phyloP scores from a whole-genome alignment of 2,797 vertebrate genomes.

The Tiaroga cobitis region DNA sequence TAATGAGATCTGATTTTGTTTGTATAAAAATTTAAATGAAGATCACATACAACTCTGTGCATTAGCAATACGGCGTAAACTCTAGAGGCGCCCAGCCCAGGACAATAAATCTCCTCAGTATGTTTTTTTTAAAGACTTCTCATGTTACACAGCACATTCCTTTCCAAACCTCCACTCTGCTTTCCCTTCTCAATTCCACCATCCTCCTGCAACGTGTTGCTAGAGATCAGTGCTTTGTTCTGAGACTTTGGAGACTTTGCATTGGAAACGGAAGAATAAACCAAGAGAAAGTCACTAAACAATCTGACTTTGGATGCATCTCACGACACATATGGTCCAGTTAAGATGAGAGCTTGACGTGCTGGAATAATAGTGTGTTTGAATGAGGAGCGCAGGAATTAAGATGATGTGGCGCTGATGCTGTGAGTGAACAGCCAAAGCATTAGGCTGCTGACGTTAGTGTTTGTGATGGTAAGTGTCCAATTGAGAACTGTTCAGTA shows the following conservation, averaged over 20 bases:
- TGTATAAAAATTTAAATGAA: not conserved
- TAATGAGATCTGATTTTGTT: not conserved
- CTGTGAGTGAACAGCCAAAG: not conserved
- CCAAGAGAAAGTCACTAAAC: not conserved
- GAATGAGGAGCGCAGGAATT: conserved; percentile 53
- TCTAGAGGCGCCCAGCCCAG: not conserved
- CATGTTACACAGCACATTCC: conserved; percentile 47
- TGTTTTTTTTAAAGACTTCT: conserved; percentile 37
- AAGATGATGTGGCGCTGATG: conserved; percentile 62
- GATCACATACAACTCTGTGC: not conserved
- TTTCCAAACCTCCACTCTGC: conserved; percentile 38
- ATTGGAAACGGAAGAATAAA: not conserved
- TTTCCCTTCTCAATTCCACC: conserved; percentile 30
- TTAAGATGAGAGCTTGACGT: not conserved
- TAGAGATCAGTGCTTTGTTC: conserved; percentile 42
- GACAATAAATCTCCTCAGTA: conserved; percentile 27
- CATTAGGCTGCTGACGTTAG: not conserved
- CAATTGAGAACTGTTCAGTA: not conserved
- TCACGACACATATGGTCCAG: not conserved
- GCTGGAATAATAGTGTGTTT: conserved; percentile 19
- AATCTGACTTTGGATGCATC: conserved; percentile 13
- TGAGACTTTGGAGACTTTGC: conserved; percentile 21
- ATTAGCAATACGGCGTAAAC: not conserved
- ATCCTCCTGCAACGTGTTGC: conserved; percentile 42
- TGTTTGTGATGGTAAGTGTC: conserved; percentile 42